Evolutionary conservation across 2,113 vertebrate genomes (phyloP), one percentile per base, ranked within the genome.

Genomic region (Dunckerocampus dactyliophorus): DNA sequence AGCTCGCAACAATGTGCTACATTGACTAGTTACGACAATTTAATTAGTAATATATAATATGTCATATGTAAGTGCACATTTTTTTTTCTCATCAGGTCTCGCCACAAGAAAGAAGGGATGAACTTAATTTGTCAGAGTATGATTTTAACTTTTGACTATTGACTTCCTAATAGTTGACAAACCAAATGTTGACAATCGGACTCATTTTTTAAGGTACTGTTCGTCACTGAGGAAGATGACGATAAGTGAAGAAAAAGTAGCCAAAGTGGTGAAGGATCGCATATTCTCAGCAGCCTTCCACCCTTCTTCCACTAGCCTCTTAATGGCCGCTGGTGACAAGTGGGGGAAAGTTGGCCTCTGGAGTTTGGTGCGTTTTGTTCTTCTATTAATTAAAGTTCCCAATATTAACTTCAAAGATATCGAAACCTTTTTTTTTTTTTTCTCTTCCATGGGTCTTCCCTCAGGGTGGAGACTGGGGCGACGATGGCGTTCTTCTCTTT

Each of bases 251-350:
- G 77, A 87, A 6, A 63, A 61, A 45, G 42, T 95, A 52, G 85
- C 62, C 19, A 95, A 94, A 90, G 90, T 95, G 60, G 91, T 94
- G 63, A 88, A 75, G 11, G 47, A 62, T 1, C 80, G 91, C 0
- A 50, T 95, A 62, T 87, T 63, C 24, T 93, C 92, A 4, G 46
- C 93, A 68, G 91, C 94, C 17, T 74, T 98, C 62, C 95, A 98
- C 48, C 95, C 95, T 1, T 91, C 91, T 0, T 72, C 85, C 43
- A 91, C 85, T 84, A 79, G 68, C 63, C 75, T 91, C 69, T 74
- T 97, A 0, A 82, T 95, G 80, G 95, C 94, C 20, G 91, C 92
- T 1, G 95, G 95, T 12, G 91, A 94, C 82, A 91, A 67, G 56
- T 37, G 0, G 0, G 95, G 95, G 1, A 85, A 90, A 19, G 13